A percentile compares a stretch with the other conserved stretches of the same genome.
These are phyloP conservation scores for Pheucticus melanocephalus DNA, from an alignment of 2,113 vertebrate genomes.

Conservation along the genomic window DNA sequence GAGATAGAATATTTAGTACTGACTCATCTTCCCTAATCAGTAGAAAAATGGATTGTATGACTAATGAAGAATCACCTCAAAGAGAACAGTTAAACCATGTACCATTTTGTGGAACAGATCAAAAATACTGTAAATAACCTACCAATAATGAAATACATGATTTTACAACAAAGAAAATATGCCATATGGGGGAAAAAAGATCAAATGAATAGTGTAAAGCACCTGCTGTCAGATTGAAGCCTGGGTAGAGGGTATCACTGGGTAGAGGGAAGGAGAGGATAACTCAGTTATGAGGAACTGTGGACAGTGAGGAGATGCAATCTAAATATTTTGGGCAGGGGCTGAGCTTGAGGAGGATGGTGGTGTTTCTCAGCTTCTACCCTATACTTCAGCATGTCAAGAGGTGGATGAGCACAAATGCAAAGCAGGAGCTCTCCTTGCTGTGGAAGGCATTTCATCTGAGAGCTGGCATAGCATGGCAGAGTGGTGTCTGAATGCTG, in stretches of 20 bases:
- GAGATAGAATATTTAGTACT: slow-evolving; percentile 41
- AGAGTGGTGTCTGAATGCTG: neutral
- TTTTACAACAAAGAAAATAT: neutral
- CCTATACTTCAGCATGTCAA: rapidly evolving
- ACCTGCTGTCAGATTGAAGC: neutral
- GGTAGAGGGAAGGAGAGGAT: neutral
- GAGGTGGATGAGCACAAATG: neutral
- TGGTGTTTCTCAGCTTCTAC: neutral
- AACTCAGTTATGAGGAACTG: neutral
- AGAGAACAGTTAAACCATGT: slow-evolving; percentile 20
- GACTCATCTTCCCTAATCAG: slow-evolving; percentile 36
- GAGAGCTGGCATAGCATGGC: neutral
- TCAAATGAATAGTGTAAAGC: neutral
- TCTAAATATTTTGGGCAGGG: neutral
- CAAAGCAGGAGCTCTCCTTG: neutral
- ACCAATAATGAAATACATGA: neutral
- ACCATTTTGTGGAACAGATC: slow-evolving; percentile 3
- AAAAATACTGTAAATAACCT: neutral
- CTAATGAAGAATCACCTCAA: slow-evolving; percentile 45
- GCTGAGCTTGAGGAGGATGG: neutral
- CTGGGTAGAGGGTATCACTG: neutral
- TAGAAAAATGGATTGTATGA: slow-evolving; percentile 39
- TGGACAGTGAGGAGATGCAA: neutral
- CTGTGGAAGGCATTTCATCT: neutral
- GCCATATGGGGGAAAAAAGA: neutral